Evolutionary conservation across 2,888 invertebrate species (phyloP).

Genomic region (Drosophila vallismaia): DNA sequence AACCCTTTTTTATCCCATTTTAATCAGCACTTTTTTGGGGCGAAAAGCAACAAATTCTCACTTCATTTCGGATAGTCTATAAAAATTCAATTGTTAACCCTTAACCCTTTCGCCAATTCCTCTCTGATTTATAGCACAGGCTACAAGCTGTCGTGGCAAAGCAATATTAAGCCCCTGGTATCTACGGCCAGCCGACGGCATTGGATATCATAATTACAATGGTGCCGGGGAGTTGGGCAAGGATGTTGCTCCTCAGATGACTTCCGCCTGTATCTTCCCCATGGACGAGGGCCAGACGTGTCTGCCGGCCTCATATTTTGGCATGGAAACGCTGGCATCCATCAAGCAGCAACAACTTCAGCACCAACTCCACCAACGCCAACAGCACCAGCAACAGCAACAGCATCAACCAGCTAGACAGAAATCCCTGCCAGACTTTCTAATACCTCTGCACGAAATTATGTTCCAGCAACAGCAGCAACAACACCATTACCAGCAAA

Average conservation of each 20-base stretch:
- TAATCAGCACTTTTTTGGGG: slow-evolving; percentile 46
- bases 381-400: slow-evolving; percentile 46
- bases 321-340: slow-evolving; percentile 58
- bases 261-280: slow-evolving; percentile 45
- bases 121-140: slow-evolving; percentile 67
- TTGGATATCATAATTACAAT: slow-evolving; percentile 75
- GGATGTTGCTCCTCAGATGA: slow-evolving; percentile 51
- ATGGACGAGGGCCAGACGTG: slow-evolving; percentile 61
- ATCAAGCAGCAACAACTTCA: slow-evolving; percentile 38
- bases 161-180: slow-evolving; percentile 73
- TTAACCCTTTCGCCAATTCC: slow-evolving; percentile 10
- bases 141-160: slow-evolving; percentile 71
- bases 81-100: slow-evolving; percentile 66
- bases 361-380: slow-evolving; percentile 45
- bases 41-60: slow-evolving; percentile 62
- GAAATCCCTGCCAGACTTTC: slow-evolving; percentile 74
- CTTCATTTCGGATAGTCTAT: slow-evolving; percentile 66
- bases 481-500: slow-evolving; percentile 62
- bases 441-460: slow-evolving; percentile 78
- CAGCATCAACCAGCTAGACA: slow-evolving; percentile 46
- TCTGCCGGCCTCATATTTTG: slow-evolving; percentile 73
- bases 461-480: slow-evolving; percentile 77
- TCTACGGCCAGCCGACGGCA: slow-evolving; percentile 64
- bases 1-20: slow-evolving; percentile 25
- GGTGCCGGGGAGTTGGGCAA: slow-evolving; percentile 39